Evolutionary conservation across 1,140 invertebrate species (phyloP).

Genomic region (Papilio polytes): DNA sequence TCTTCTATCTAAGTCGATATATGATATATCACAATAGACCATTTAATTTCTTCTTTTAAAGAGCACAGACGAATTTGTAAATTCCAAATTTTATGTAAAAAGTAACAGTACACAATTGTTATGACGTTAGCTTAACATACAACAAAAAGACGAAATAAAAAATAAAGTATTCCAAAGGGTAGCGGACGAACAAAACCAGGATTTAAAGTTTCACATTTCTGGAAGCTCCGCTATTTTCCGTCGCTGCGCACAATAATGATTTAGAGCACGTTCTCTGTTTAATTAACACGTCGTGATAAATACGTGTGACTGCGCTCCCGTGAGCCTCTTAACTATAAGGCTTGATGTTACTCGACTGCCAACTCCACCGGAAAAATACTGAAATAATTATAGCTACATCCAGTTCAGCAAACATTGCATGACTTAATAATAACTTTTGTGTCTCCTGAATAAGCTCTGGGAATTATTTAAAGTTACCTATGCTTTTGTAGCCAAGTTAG

Average conservation of each 20-base stretch:
- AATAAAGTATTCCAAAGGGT: not conserved
- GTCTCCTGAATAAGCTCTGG: not conserved
- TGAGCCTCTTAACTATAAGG: conserved; percentile 19
- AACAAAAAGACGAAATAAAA: not conserved
- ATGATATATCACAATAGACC: too few relatives aligned
- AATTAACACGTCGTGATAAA: conserved; percentile 40
- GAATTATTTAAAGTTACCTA: too few relatives aligned
- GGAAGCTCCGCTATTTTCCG: conserved; percentile 31
- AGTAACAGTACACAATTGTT: not conserved
- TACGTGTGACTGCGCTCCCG: conserved; percentile 32
- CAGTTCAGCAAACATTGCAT: not conserved
- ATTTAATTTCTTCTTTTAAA: too few relatives aligned
- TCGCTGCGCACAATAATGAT: conserved; percentile 34
- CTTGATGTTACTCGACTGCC: conserved; percentile 20
- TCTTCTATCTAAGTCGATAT: not conserved
- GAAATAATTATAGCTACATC: not conserved
- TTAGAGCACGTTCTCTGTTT: conserved; percentile 39
- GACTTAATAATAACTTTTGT: not conserved
- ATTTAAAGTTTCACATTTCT: conserved; percentile 36
- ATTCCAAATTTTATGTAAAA: not conserved
- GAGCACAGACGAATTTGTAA: not conserved
- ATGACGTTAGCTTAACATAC: not conserved
- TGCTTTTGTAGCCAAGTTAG: too few relatives aligned
- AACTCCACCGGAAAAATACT: not conserved
- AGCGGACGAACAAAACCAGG: not conserved